Conservation (phyloP, 2,888 invertebrate species). For the Mimumesa dahlbomi region DNA sequence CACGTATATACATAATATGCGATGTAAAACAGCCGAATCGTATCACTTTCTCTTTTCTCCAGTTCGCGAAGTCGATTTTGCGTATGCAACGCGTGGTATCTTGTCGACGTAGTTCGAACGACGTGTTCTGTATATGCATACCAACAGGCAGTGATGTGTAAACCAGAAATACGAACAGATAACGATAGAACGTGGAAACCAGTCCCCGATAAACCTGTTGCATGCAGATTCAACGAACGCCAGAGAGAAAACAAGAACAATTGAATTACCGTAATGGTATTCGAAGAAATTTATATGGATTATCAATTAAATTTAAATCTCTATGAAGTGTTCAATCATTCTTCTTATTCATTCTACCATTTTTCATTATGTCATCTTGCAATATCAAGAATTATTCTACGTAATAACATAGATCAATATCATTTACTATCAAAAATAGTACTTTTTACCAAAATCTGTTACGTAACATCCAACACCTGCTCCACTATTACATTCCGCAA, state of each 20-base stretch:
- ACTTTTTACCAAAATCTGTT: too few relatives aligned
- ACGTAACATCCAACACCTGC: too few relatives aligned
- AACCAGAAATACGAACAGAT: constrained; percentile 44
- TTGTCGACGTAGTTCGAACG: background rate
- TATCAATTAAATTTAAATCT: background rate
- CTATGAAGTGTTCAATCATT: background rate
- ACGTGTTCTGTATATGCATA: constrained; percentile 11
- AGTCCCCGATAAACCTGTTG: constrained; percentile 34
- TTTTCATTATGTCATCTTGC: too few relatives aligned
- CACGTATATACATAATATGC: constrained; percentile 20
- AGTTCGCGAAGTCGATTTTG: constrained; percentile 42
- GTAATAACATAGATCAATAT: too few relatives aligned
- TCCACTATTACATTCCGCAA: too few relatives aligned
- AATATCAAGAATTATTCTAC: too few relatives aligned
- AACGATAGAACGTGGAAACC: constrained; percentile 21
- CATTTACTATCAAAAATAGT: too few relatives aligned
- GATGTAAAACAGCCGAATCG: constrained; percentile 41
- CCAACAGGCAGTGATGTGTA: background rate
- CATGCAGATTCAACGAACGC: constrained; percentile 11
- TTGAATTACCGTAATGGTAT: constrained; percentile 10
- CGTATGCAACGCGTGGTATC: constrained; percentile 12
- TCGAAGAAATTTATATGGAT: background rate
- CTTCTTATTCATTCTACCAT: background rate
- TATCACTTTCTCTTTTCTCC: constrained; percentile 63
- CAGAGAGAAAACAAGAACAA: constrained; percentile 38